Base-by-base conservation (phyloP, 2,113 vertebrate genomes). In the Orycteropus afer region DNA sequence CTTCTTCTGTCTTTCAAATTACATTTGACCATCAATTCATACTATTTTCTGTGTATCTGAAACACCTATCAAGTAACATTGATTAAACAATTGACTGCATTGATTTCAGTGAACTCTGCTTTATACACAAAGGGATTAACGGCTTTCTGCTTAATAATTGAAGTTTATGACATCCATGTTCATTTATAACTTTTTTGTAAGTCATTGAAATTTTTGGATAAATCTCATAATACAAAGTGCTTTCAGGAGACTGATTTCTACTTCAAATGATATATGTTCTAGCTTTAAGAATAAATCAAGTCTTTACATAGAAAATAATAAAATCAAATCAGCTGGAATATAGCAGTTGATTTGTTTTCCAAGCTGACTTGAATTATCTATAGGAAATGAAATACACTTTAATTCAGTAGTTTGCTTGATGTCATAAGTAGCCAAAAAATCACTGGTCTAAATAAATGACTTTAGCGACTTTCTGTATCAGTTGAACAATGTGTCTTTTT, bases 361-460 rank as follows among this genome's bases (percentile, higher is more conserved):
- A 67, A 73, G 23, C 5, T 89, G 34, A 65, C 83, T 91, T 91
- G 40, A 82, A 82, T 89, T 65, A 23, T 80, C 9, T 79, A 51
- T 85, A 95, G 55, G 34, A 79, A 18, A 76, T 94, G 89, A 84
- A 89, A 84, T 76, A 86, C 4, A 53, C n/a, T 34, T 65, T 81
- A 83, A 65, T 77, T 96, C 45, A 59, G 29, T 91, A 77, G 8
- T 89, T 95, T 89, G 77, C 29, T n/a, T 85, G 32, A 57, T 77
- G 13, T 0, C 81, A 32, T 59, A 77, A 76, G n/a, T 80, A 80
- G 3, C 49, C 37, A 32, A 34, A 47, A 83, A 59, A 53, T 0
- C 12, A 59, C 0, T 77, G 3, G 11, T 55, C 23, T 89, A 93
- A 94, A 78, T 89, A 94, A 92, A 89, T 73, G 40, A 61, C 63